Percentiles rank a stretch among this genome's conserved stretches.
Conservation (phyloP, 2,797 vertebrate genomes). For the Chiroxiphia lanceolata region DNA sequence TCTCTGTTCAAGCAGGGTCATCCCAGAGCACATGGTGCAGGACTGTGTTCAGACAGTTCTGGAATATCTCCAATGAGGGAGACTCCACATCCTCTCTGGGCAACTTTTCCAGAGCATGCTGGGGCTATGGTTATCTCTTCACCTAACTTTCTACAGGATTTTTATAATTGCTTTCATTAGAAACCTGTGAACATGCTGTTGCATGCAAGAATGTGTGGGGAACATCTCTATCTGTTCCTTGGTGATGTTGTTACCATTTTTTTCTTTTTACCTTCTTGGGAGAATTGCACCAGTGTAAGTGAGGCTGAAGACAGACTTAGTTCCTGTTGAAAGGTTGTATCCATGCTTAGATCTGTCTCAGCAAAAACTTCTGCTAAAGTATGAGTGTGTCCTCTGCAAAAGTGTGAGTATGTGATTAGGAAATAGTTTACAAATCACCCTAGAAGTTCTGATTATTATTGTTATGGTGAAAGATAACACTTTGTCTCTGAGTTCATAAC, state of each 20-base stretch:
- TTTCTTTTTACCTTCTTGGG: neutral
- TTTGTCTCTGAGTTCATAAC: neutral
- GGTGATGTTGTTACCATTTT: neutral
- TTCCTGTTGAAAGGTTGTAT: neutral
- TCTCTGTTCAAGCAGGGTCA: neutral
- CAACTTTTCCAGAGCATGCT: neutral
- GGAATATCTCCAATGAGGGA: neutral
- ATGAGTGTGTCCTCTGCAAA: neutral
- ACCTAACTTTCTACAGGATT: neutral
- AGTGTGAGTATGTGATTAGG: neutral
- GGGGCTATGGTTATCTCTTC: neutral
- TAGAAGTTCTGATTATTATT: neutral
- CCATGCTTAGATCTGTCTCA: neutral
- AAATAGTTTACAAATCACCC: neutral
- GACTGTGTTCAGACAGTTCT: neutral
- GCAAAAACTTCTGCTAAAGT: neutral
- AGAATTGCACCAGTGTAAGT: neutral
- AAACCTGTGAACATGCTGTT: neutral
- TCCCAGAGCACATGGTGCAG: too few species aligned
- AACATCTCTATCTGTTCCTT: neutral
- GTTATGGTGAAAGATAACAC: neutral
- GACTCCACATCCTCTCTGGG: accelerated
- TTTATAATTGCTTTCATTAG: neutral
- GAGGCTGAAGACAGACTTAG: neutral
- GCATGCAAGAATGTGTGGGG: neutral